These are phyloP conservation scores for Paelopatides confundens DNA, from an alignment of 53 echinoderm and acorn worm species.

Conservation along the genomic window DNA sequence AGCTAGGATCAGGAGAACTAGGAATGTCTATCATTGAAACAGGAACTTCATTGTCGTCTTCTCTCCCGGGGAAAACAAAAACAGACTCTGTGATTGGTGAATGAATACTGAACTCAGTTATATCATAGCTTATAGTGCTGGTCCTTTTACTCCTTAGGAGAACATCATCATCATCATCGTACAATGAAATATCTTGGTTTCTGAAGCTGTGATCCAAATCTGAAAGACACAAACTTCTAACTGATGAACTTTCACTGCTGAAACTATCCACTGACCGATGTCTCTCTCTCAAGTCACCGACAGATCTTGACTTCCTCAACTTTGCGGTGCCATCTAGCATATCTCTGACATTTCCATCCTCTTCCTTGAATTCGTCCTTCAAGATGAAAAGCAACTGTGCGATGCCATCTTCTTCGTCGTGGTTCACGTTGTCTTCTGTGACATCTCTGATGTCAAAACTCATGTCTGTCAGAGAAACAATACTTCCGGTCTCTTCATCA, in stretches of 20 bases:
- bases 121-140: background rate
- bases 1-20: constrained; percentile 69
- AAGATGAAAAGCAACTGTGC: constrained; percentile 15
- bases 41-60: constrained; percentile 62
- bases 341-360: background rate
- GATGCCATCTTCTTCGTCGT: background rate
- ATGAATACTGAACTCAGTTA: background rate
- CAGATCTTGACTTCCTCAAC: background rate
- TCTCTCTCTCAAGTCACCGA: background rate
- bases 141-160: background rate
- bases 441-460: constrained; percentile 28
- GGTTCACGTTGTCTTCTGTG: background rate
- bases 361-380: constrained; percentile 28
- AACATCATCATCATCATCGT: background rate
- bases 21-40: constrained; percentile 89
- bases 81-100: background rate
- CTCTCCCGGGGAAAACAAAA: background rate
- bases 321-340: constrained; percentile 35
- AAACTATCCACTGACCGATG: background rate
- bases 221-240: background rate
- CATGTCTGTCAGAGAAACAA: constrained; percentile 42
- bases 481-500: background rate
- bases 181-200: background rate
- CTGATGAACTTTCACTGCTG: background rate
- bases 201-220: background rate